These are phyloP conservation scores for Carposina sasakii DNA, from an alignment of 1,140 invertebrate genomes.

Conservation along the genomic window DNA sequence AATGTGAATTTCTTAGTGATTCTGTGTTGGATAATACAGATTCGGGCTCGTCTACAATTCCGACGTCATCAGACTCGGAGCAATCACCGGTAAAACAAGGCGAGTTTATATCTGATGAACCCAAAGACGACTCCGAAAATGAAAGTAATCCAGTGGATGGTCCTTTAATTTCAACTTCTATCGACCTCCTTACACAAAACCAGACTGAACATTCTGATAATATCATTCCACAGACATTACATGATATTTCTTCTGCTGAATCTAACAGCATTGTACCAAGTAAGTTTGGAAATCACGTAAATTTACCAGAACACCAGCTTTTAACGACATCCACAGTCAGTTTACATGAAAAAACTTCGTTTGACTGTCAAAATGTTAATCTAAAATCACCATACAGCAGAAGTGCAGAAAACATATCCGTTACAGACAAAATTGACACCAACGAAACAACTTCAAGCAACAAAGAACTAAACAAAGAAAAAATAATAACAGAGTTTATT, in stretches of 20 bases:
- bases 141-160: conserved; percentile 6
- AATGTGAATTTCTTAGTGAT: conserved; percentile 36
- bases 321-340: conserved; percentile 44
- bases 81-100: conserved; percentile 22
- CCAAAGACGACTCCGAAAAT: background rate
- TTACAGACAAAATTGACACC: conserved; percentile 17
- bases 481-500: conserved; percentile 50
- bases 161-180: too few relatives aligned
- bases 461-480: conserved; percentile 48
- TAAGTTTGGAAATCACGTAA: background rate
- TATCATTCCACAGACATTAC: background rate
- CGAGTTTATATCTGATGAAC: background rate
- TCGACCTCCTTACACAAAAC: background rate
- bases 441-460: conserved; percentile 21
- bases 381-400: conserved; percentile 37
- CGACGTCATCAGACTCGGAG: conserved; percentile 33
- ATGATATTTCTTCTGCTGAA: background rate
- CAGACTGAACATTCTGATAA: background rate
- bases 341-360: conserved; percentile 33
- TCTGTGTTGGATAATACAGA: conserved; percentile 43
- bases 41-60: conserved; percentile 24
- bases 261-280: background rate
- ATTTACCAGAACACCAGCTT: conserved; percentile 9
- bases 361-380: conserved; percentile 19
- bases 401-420: conserved; percentile 54